Evolutionary conservation across 2,797 vertebrate genomes (phyloP), one percentile per base, ranked within the genome.

Genomic region (Enteromius treurensis): DNA sequence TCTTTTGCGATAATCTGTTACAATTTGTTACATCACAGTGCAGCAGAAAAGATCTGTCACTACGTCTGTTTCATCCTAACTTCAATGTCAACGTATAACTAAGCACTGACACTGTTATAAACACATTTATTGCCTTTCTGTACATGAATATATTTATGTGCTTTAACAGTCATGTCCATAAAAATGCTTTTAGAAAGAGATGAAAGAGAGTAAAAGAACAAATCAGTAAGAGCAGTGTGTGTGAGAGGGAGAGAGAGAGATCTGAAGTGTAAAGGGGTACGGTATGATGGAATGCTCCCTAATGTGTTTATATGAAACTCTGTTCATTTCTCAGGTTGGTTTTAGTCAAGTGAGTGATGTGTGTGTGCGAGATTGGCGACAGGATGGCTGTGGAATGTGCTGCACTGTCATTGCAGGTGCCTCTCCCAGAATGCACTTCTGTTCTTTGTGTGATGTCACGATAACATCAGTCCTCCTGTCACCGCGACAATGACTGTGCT

Each of bases 331-430:
- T 76, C n/a, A 67, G 80, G 60, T 45, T 49, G 21, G 55, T 64
- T 81, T 60, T 69, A 26, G 55, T 42, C 11, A 76, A 83, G 79
- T 84, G 60, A 81, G 76, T 68, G 68, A 53, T 71, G 77, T 77
- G 68, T 80, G 69, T 45, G 81, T 65, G 26, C 6, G 34, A 77
- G 64, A 51, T 65, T 76, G 87, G 79, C 82, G 86, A 79, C 85
- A 71, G 81, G 77, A 65, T 79, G 85, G 76, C 86, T 87, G 80
- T 65, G 85, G 80, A 84, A 86, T 89, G 86, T 26, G n/a, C 51
- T 78, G 80, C 47, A 70, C 60, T 83, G 68, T 85, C 81, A 78
- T 70, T 85, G 77, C 82, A 86, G 87, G 84, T 88, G 82, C 77
- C 83, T 86, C 79, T 75, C 80, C 23, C 68, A 67, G 53, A 88